Base-by-base conservation (phyloP, 2,113 vertebrate genomes). In the Cheirogaleus medius region DNA sequence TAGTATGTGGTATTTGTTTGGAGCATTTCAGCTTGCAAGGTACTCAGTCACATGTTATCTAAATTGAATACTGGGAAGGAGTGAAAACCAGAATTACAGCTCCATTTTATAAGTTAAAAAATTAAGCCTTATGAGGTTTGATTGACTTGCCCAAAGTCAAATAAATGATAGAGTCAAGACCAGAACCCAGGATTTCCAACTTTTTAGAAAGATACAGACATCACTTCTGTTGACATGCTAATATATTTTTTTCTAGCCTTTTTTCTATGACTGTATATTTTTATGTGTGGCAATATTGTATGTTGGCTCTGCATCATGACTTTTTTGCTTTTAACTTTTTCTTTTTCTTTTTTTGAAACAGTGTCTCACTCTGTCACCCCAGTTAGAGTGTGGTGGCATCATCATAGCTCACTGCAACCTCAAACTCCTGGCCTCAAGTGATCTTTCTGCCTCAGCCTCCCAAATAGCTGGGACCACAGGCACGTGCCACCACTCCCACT, bases 71-170 rank as follows among this genome's bases (percentile, higher is more conserved):
- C 4, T 58, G 21, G 52, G 32, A 87, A 42, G 54, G 18, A 47
- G n/a, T 77, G 32, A 76, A 94, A 71, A 21, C 54, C 56, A 84
- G 42, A 94, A 73, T 42, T 74, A 82, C 17, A 63, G 52, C 37
- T 76, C 37, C 74, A 64, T 95, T 90, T 89, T 73, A 66, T 60
- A 91, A 87, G 81, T 66, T 93, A 54, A 81, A 85, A 94, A 83
- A 81, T 34, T 64, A 60, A 80, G 18, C 5, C 14, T 21, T 81
- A 34, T 18, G 42, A 82, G 6, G 1, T 44, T 78, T 90, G 58
- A 83, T 32, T 69, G 49, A 87, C 29, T 83, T 82, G 32, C 34
- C 14, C 80, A 58, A 74, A 93, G 11, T 92, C 58, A 87, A 52
- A 52, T 39, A 74, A 63, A 3, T 8, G 42, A 21, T n/a, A 7